These are phyloP conservation scores for Microtus agrestis DNA, from an alignment of 2,797 vertebrate species.

Conservation along the genomic window DNA sequence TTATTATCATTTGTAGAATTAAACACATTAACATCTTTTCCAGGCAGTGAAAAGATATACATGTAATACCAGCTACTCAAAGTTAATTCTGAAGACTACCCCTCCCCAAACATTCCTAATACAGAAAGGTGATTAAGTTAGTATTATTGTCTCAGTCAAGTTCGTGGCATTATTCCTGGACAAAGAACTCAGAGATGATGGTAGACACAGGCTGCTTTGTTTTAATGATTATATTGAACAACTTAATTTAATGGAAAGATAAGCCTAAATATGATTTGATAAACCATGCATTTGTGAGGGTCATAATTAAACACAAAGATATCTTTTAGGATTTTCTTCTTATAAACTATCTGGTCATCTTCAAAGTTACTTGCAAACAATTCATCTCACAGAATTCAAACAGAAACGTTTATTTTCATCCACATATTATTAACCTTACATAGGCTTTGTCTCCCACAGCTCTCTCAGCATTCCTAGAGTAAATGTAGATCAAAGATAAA, in stretches of 20 bases:
- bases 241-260: neutral
- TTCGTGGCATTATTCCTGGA: neutral
- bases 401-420: slow-evolving; percentile 29
- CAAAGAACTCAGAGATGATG: neutral
- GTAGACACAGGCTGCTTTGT: neutral
- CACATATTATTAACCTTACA: slow-evolving; percentile 35
- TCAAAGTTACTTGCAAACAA: slow-evolving; percentile 13
- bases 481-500: slow-evolving; percentile 67
- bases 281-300: neutral
- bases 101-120: neutral
- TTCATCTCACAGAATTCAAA: slow-evolving; percentile 4
- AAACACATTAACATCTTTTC: neutral
- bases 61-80: slow-evolving; percentile 9
- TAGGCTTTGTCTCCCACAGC: slow-evolving; percentile 3
- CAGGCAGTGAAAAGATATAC: neutral
- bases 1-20: neutral
- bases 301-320: neutral
- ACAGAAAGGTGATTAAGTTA: neutral
- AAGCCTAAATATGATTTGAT: neutral
- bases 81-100: neutral
- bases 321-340: neutral
- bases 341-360: neutral
- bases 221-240: slow-evolving; percentile 12
- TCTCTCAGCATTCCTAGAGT: slow-evolving; percentile 36
- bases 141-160: neutral